These are phyloP conservation scores for Salvator merianae DNA, from an alignment of 2,113 vertebrate species.

Conservation along the genomic window DNA sequence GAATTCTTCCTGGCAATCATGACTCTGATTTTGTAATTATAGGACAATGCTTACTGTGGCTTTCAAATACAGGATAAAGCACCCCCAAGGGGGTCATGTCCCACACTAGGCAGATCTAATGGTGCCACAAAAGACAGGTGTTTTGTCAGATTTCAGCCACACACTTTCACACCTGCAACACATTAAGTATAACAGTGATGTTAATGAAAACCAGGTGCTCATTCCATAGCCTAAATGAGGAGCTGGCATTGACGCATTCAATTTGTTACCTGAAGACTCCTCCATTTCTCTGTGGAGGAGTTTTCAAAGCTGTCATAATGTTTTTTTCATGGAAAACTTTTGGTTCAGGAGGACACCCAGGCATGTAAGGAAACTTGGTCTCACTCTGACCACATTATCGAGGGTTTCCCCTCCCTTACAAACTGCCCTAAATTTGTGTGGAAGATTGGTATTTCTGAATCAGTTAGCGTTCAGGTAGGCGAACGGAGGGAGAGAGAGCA, in stretches of 20 bases:
- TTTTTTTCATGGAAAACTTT: slow-evolving; percentile 15
- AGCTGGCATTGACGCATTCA: slow-evolving; percentile 66
- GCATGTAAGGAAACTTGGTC: background rate
- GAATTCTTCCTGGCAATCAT: slow-evolving; percentile 72
- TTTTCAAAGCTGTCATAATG: background rate
- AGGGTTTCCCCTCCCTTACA: no score
- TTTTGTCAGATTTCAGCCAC: slow-evolving; percentile 76
- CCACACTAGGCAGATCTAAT: slow-evolving; percentile 66
- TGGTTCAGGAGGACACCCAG: background rate
- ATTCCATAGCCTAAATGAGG: slow-evolving; percentile 67
- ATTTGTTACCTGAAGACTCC: slow-evolving; percentile 49
- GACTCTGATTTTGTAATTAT: slow-evolving; percentile 79
- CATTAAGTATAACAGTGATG: slow-evolving; percentile 80
- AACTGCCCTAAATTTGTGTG: background rate
- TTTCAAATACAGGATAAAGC: slow-evolving; percentile 74
- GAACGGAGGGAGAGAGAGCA: accelerated
- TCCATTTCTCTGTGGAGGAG: slow-evolving; percentile 11
- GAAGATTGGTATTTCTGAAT: background rate
- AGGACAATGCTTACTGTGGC: slow-evolving; percentile 69
- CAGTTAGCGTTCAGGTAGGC: background rate
- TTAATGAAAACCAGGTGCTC: slow-evolving; percentile 90
- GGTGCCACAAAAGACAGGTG: slow-evolving; percentile 73
- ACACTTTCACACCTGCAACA: slow-evolving; percentile 84
- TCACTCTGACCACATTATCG: background rate
- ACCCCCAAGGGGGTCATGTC: slow-evolving; percentile 63